These are phyloP conservation scores for Copidosoma aretas DNA, from an alignment of 2,888 invertebrate genomes.

Conservation along the genomic window DNA sequence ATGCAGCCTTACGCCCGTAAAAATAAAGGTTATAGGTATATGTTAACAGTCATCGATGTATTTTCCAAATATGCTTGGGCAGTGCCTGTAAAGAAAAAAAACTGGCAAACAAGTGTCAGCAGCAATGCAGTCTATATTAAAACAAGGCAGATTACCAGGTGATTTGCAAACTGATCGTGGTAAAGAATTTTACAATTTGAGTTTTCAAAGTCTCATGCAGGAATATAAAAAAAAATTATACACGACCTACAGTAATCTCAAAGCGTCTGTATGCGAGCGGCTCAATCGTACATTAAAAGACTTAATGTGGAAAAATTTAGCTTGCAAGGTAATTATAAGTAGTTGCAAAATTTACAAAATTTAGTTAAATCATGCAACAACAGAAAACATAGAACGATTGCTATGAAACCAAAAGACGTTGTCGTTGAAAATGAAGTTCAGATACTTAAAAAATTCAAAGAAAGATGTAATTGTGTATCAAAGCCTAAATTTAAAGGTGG, in stretches of 20 bases:
- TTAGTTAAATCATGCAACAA: slow-evolving; percentile 5
- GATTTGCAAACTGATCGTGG: slow-evolving; percentile 41
- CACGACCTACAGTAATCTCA: slow-evolving; percentile 43
- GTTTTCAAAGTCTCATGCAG: slow-evolving; percentile 28
- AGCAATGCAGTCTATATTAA: slow-evolving; percentile 38
- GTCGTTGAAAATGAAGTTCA: too few species aligned
- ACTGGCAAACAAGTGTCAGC: slow-evolving; percentile 46
- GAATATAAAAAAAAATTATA: slow-evolving; percentile 35
- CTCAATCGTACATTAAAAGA: slow-evolving; percentile 46
- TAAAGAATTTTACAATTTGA: slow-evolving; percentile 19
- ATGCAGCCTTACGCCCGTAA: slow-evolving; percentile 27
- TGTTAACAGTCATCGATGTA: slow-evolving; percentile 53
- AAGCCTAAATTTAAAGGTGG: too few species aligned
- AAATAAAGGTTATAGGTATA: slow-evolving; percentile 50
- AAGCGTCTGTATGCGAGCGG: slow-evolving; percentile 51
- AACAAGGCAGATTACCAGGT: slow-evolving; percentile 30
- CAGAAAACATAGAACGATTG: slow-evolving; percentile 5
- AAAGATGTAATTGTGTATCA: too few species aligned
- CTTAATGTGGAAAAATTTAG: slow-evolving; percentile 27
- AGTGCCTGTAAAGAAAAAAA: slow-evolving; percentile 33
- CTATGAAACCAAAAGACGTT: slow-evolving; percentile 24
- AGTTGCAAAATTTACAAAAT: slow-evolving; percentile 5
- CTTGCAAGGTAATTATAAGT: slow-evolving; percentile 1
- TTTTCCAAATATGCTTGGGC: slow-evolving; percentile 57
- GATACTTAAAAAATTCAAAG: too few species aligned